phyloP scores from a whole-genome alignment of 2,888 invertebrate species.

The Pammene fasciana region DNA sequence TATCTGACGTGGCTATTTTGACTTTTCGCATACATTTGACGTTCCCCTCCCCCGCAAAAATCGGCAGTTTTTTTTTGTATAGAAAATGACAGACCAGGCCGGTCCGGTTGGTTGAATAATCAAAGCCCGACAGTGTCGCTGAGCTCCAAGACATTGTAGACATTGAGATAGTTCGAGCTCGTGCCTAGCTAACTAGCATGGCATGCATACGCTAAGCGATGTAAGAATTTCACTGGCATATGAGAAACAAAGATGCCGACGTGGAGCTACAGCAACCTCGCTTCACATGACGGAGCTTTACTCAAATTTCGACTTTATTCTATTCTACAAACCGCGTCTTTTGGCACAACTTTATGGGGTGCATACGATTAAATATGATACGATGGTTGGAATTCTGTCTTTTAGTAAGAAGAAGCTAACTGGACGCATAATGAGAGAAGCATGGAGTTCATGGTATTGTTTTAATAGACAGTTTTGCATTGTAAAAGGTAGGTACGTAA shows the following conservation, averaged over 20 bases:
- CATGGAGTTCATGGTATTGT: conserved; percentile 19
- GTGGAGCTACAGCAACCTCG: neutral
- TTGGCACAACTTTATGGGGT: neutral
- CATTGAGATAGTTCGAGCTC: conserved; percentile 23
- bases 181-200: conserved; percentile 35
- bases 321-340: too few relatives aligned
- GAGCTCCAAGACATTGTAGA: conserved; percentile 10
- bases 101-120: too few relatives aligned
- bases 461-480: conserved; percentile 7
- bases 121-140: conserved; percentile 12
- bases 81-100: too few relatives aligned
- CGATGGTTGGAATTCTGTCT: conserved; percentile 25
- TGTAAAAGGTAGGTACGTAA: neutral
- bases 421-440: conserved; percentile 57
- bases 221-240: conserved; percentile 66
- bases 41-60: too few relatives aligned
- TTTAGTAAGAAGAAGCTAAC: conserved; percentile 67
- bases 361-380: conserved; percentile 5
- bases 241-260: conserved; percentile 63
- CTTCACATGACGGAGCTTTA: neutral
- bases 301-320: conserved; percentile 2
- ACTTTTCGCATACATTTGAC: too few relatives aligned
- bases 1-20: too few relatives aligned
- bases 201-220: conserved; percentile 56
- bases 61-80: too few relatives aligned